phyloP scores from a whole-genome alignment of 2,888 invertebrate species.

The Creontiades dilutus region DNA sequence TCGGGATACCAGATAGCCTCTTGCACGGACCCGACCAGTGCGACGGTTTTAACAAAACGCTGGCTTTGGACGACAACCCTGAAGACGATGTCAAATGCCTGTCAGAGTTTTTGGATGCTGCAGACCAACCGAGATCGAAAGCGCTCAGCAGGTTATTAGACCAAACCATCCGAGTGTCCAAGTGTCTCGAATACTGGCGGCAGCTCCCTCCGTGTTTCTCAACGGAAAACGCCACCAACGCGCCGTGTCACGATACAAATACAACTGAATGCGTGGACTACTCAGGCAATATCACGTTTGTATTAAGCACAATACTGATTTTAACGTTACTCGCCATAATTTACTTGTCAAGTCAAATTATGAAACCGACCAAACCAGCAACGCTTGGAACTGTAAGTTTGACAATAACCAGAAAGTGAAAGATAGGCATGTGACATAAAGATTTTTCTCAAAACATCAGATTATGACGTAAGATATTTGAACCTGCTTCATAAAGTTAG shows the following conservation, averaged over 20 bases:
- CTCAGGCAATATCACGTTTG: background rate
- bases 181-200: slow-evolving; percentile 35
- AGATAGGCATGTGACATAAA: too few species aligned
- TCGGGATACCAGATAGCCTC: slow-evolving; percentile 37
- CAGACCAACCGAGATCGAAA: background rate
- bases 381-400: slow-evolving; percentile 4
- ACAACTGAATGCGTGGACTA: background rate
- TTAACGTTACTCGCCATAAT: background rate
- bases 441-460: too few species aligned
- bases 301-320: background rate
- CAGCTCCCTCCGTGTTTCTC: slow-evolving; percentile 13
- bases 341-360: slow-evolving; percentile 21
- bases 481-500: too few species aligned
- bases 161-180: background rate
- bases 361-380: background rate
- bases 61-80: slow-evolving; percentile 40
- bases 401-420: background rate
- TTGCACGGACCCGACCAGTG: background rate
- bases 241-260: background rate
- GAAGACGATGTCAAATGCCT: slow-evolving; percentile 50
- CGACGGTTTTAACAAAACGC: background rate
- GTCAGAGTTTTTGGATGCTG: background rate
- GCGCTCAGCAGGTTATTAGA: background rate
- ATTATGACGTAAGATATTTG: too few species aligned
- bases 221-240: background rate